These are phyloP conservation scores for Drosophila willistoni DNA, from an alignment of 1,140 invertebrate species.

Conservation along the genomic window DNA sequence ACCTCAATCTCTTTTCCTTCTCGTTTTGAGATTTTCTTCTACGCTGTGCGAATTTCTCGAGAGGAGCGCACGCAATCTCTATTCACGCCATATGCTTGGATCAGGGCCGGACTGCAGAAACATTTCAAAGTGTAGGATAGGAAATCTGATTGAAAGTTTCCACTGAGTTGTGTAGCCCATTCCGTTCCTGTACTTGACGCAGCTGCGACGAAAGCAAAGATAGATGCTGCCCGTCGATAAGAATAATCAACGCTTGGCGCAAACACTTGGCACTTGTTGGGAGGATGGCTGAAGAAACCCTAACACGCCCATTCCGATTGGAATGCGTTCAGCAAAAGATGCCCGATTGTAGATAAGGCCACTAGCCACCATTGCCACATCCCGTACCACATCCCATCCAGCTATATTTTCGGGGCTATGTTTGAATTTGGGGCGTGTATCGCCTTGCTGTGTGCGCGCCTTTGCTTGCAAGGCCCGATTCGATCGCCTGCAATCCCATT, in stretches of 20 bases:
- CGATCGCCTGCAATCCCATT: no score
- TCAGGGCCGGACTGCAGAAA: not conserved
- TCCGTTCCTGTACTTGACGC: conserved; percentile 3
- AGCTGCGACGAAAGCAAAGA: conserved; percentile 14
- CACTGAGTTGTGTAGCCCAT: not conserved
- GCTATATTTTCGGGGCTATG: no score
- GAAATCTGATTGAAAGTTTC: no score
- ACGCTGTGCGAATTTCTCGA: conserved; percentile 25
- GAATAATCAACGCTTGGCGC: conserved; percentile 78
- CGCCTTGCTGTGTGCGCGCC: not conserved
- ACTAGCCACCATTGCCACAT: conserved; percentile 29
- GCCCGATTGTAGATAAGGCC: conserved; percentile 57
- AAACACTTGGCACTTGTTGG: conserved; percentile 71
- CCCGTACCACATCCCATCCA: not conserved
- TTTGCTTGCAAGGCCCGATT: conserved; percentile 8
- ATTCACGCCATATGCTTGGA: conserved; percentile 35
- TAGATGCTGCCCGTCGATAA: conserved; percentile 54
- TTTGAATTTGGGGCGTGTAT: conserved; percentile 55
- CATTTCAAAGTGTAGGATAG: no score
- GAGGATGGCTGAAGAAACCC: conserved; percentile 18
- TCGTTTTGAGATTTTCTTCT: not conserved
- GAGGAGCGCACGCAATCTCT: conserved; percentile 69
- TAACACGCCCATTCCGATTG: conserved; percentile 27
- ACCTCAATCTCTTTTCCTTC: conserved; percentile 13
- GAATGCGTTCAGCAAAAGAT: conserved; percentile 55